Evolutionary conservation across 2,888 invertebrate species (phyloP), one percentile per base, ranked within the genome.

Genomic region (Drosophila borealis): DNA sequence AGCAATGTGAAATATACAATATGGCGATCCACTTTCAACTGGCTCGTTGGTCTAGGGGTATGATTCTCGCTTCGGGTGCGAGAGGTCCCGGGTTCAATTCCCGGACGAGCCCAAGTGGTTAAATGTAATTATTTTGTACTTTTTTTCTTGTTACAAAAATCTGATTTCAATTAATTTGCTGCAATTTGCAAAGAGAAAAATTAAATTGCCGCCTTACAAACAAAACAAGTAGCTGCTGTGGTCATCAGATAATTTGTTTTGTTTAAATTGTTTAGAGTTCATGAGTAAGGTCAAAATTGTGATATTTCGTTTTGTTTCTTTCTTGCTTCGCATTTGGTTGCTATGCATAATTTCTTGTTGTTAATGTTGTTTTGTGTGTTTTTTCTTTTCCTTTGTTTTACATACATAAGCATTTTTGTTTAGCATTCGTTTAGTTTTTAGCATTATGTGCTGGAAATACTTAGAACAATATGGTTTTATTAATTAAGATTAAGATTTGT

Each of bases 61-160:
- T 91, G 90, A 91, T 91, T 90, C 90, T 90, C 91, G 90, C 90
- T 90, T 90, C 90, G 90, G 91, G 91, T 90, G 90, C 90, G 91
- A 90, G 91, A 90, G 90, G 90, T 90, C 90, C 90, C 90, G 90
- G 91, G 90, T 91, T 91, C 91, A 91, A 91, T 90, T 91, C 90
- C 90, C 91, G 90, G 90, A 90, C 90, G 90, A 90, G 90, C 90
- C 90, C 90, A 89, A 81, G 81, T 51, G 48, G 36, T 13, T 3
- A 64, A 63, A 33, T 39, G 29, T 53, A 55, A 56, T 50, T 72
- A 74, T 66, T 74, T 85, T 64, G 25, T 8, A 29, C 29, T 41
- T 46, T 44, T 53, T 37, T 68, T 42, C 19, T 19, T 39, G 0
- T 21, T 45, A n/a, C 11, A 2, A 19, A 53, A 34, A 46, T 54